These are phyloP conservation scores for Moxostoma hubbsi DNA, from an alignment of 2,797 vertebrate genomes.

Conservation along the genomic window DNA sequence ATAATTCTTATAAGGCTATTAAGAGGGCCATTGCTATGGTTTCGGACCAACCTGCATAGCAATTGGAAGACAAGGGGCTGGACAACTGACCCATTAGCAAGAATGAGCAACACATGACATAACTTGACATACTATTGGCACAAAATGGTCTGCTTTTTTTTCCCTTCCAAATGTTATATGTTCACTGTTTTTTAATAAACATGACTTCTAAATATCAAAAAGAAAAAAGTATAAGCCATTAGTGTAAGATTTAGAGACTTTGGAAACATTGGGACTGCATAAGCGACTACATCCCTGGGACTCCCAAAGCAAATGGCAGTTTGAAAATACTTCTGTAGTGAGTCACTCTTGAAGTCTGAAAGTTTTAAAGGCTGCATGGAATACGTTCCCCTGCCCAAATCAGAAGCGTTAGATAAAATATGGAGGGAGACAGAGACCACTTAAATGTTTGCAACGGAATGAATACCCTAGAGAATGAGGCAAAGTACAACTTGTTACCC, in stretches of 20 bases:
- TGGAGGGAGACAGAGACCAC: constrained; percentile 60
- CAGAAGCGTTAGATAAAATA: constrained; percentile 66
- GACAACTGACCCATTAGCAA: constrained; percentile 79
- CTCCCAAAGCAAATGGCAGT: constrained; percentile 77
- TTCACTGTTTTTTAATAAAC: constrained; percentile 55
- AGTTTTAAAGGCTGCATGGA: constrained; percentile 74
- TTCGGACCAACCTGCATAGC: constrained; percentile 80
- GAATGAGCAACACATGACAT: constrained; percentile 70
- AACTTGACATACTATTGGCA: constrained; percentile 71
- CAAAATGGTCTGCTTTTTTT: constrained; percentile 66
- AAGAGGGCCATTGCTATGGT: constrained; percentile 87
- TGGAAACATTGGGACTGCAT: constrained; percentile 54
- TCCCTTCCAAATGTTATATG: constrained; percentile 57
- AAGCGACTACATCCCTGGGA: constrained; percentile 25
- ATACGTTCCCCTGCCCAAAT: constrained; percentile 66
- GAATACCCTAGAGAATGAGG: constrained; percentile 61
- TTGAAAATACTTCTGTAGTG: constrained; percentile 71
- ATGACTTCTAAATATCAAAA: constrained; percentile 63
- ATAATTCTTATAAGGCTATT: constrained; percentile 96
- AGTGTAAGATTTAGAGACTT: constrained; percentile 72
- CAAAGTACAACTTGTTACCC: constrained; percentile 49
- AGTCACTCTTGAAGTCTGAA: constrained; percentile 58
- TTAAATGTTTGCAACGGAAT: constrained; percentile 65
- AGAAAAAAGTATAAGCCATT: constrained; percentile 54
- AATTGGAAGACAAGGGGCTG: constrained; percentile 88